Base-by-base conservation (phyloP, 2,888 invertebrate genomes). In the Hedya salicella region DNA sequence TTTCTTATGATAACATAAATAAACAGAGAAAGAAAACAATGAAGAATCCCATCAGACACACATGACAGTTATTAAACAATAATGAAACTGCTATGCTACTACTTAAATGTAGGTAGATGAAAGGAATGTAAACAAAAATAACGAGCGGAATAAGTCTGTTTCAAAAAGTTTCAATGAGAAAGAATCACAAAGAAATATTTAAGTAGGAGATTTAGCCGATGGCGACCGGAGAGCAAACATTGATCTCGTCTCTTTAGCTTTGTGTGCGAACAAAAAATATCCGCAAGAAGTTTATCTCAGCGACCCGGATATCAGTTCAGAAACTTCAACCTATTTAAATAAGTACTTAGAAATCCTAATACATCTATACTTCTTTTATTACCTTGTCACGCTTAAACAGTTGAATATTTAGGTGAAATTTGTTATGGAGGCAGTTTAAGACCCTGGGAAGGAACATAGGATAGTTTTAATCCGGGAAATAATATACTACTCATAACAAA, bases 201-300 rank as follows among this genome's bases (percentile, higher is more conserved):
- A 36, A 36, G 11, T 36, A 36, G 11, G 19, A 39, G 19, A 19
- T 19, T 19, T 39, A 21, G 14, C 13, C 8, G 13, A n/a, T 21
- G 21, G 21, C 6, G 13, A 21, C 13, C 48, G 48, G n/a, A 21
- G 48, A 32, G n/a, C 32, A 44, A 46, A 44, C 32, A 30, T 30
- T 30, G 56, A 56, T 44, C 42, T 42, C n/a, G 39, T 39, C 39
- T 19, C 32, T 53, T 36, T 17, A 42, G 16, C 14, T 4, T 14
- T 14, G 54, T 42, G 21, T n/a, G 30, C 13, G 40, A 16, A 25
- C 40, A 56, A 56, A 57, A 57, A 44, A 44, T n/a, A 32, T 32
- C n/a, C 44, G 56, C 44, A 57, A 57, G 56, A 56, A 30, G 30
- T 44, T 57, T 42, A n/a, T 11, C 32, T 44, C 30, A 16, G 30